A percentile compares a stretch with the other conserved stretches of the same genome.
phyloP scores from a whole-genome alignment of 2,797 vertebrate species.

The Aldrovandia affinis region DNA sequence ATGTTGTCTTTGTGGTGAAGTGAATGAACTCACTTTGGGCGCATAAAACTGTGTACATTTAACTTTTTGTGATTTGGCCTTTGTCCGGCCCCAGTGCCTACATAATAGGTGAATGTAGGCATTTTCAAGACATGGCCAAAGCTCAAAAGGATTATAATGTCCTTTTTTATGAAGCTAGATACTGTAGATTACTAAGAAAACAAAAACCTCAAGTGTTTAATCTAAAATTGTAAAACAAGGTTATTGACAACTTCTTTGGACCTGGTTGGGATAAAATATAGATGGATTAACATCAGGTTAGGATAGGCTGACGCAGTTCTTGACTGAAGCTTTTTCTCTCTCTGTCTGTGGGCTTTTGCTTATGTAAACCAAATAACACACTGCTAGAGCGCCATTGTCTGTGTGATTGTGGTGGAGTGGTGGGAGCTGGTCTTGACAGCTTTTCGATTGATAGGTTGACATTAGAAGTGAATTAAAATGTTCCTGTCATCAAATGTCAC shows the following conservation, averaged over 20 bases:
- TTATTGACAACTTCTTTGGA: neutral
- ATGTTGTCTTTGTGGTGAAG: no score
- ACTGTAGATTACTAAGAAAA: neutral
- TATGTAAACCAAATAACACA: neutral
- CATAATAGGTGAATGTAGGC: no score
- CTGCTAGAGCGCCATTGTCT: neutral
- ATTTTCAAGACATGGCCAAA: neutral
- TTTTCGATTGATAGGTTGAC: slow-evolving; percentile 23
- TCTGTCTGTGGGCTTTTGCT: neutral
- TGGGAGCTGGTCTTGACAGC: slow-evolving; percentile 22
- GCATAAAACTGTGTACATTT: no score
- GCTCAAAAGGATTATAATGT: no score
- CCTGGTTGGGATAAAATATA: neutral
- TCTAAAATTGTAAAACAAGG: neutral
- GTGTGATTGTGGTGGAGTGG: neutral
- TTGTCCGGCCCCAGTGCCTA: neutral
- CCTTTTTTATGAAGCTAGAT: neutral
- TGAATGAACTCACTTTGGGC: no score
- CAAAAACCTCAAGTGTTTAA: neutral
- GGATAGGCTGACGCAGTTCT: neutral
- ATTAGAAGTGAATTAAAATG: slow-evolving; percentile 17
- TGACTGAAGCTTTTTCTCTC: neutral
- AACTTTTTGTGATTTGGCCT: no score
- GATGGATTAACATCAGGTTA: neutral
- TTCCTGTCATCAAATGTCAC: slow-evolving; percentile 19